Base-by-base conservation (phyloP, 2,888 invertebrate genomes). In the Heliconius ethilla region DNA sequence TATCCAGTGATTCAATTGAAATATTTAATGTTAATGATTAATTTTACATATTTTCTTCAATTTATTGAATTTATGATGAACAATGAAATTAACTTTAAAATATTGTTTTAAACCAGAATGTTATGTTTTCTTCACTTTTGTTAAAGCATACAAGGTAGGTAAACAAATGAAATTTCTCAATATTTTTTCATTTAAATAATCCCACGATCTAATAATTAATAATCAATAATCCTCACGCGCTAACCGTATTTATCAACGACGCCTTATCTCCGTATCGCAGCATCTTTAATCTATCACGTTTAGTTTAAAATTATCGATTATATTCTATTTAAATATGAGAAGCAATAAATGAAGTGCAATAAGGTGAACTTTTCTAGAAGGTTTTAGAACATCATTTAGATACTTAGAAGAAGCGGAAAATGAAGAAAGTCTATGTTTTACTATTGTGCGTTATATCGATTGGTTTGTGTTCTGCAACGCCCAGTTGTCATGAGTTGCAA, bases 381-480 rank as follows among this genome's bases (percentile, higher is more conserved):
- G 66, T 37, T 37, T 63, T 76, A 27, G 37, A 40, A 40, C 11
- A 40, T 25, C 0, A 0, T 40, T 69, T 27, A 2, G 18, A 22
- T 0, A 13, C 1, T 13, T 40, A 3, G 25, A 25, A 40, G 25
- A 7, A 33, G 40, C 1, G 33, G 40, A 78, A 86, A 84, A 92
- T 91, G 90, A 83, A 88, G 63, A 85, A 78, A 59, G 22, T 90
- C 18, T 81, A 90, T n/a, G 7, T 69, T 25, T 69, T 69, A 72
- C 84, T 82, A 66, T 78, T 90, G 45, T 87, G 89, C 85, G 86
- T 83, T 37, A 70, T 92, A 22, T 83, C 84, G 3, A 78, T 91
- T 65, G 87, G 88, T 1, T 40, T 89, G 3, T 84, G 89, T 81
- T 85, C 87, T 84, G 92, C 88, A 22, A 87, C 88, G 4, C 80